phyloP scores from a whole-genome alignment of 2,888 invertebrate species.

The Rhingia campestris region DNA sequence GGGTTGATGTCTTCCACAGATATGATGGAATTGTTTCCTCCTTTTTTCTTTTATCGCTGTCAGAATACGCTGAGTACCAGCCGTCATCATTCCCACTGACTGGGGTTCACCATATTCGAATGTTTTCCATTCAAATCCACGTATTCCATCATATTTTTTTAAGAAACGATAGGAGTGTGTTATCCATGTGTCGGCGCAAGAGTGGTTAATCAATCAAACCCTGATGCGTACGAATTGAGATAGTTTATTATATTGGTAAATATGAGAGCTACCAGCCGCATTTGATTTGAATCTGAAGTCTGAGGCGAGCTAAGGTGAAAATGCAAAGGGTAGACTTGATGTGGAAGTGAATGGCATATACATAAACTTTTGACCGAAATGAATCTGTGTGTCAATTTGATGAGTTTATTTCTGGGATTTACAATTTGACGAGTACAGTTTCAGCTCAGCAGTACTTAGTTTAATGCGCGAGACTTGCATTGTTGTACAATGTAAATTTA shows the following conservation, averaged over 20 bases:
- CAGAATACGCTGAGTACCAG: constrained; percentile 50
- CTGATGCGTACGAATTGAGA: background rate
- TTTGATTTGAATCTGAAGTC: background rate
- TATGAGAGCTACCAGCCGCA: background rate
- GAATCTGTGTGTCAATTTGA: constrained; percentile 8
- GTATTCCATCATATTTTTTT: constrained; percentile 47
- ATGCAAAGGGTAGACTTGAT: background rate
- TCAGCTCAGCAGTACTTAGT: background rate
- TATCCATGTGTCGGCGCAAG: constrained; percentile 48
- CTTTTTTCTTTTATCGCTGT: constrained; percentile 38
- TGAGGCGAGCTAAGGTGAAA: background rate
- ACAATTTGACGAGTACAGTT: background rate
- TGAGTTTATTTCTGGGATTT: constrained; percentile 28
- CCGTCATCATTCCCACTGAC: constrained; percentile 32
- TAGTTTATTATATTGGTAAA: background rate
- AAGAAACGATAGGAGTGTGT: constrained; percentile 35
- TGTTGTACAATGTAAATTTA: constrained; percentile 25
- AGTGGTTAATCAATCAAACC: constrained; percentile 66
- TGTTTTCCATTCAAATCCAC: constrained; percentile 13
- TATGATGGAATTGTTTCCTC: constrained; percentile 29
- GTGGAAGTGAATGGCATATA: background rate
- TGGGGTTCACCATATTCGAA: constrained; percentile 31
- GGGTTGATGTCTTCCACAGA: constrained; percentile 37
- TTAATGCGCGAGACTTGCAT: constrained; percentile 35
- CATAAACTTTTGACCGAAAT: background rate